Percentiles rank a stretch among this genome's conserved stretches.
Evolutionary conservation across 2,113 vertebrate genomes (phyloP).

Genomic region (Chelonoidis abingdonii): DNA sequence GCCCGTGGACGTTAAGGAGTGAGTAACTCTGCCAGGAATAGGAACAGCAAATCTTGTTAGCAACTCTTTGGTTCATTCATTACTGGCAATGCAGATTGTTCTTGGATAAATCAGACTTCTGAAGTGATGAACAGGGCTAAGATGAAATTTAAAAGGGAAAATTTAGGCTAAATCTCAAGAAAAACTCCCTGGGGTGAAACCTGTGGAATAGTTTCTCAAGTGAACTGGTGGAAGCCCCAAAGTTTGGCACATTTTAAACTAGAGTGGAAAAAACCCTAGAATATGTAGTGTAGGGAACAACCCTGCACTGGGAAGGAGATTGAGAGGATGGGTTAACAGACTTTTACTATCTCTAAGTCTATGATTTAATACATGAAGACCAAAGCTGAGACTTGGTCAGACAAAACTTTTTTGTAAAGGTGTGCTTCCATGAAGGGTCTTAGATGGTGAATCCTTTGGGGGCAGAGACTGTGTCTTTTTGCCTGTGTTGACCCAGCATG

Average conservation of each 20-base stretch:
- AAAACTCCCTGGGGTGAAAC: background rate
- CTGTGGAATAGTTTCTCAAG: background rate
- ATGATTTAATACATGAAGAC: background rate
- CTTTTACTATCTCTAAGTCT: background rate
- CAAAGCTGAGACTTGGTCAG: background rate
- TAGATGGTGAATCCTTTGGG: background rate
- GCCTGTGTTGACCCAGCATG: background rate
- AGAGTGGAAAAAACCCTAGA: background rate
- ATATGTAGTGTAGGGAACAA: background rate
- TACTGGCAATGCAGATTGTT: background rate
- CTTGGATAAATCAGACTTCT: background rate
- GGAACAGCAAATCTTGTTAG: background rate
- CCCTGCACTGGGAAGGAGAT: background rate
- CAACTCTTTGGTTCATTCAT: background rate
- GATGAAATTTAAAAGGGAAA: slow-evolving; percentile 1
- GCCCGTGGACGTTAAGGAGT: slow-evolving; percentile 81
- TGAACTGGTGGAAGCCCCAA: background rate
- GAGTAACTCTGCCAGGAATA: slow-evolving; percentile 57
- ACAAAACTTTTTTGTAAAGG: background rate
- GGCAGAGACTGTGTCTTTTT: background rate
- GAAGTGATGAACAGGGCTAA: background rate
- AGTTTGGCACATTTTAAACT: background rate
- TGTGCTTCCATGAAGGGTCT: background rate
- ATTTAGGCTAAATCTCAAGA: background rate
- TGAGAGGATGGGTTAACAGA: background rate